Evolutionary conservation across 2,888 invertebrate species (phyloP), one percentile per base, ranked within the genome.

Genomic region (Dynastes maya): DNA sequence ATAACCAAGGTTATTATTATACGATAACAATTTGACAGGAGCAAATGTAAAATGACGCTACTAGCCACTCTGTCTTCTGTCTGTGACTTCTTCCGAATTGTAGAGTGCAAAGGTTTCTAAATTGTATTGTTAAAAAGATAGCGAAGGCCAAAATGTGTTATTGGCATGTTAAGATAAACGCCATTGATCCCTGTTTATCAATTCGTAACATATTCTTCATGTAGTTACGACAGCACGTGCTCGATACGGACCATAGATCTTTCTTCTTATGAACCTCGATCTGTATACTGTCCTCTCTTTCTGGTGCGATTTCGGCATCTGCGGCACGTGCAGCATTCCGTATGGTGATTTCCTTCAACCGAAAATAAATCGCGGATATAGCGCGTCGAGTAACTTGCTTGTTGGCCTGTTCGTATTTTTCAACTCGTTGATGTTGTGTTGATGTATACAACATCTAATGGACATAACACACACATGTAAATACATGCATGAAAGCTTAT

Each of bases 281-380:
- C n/a, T 2, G 22, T 45, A 45, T 67, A 2, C 1, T 51, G 22
- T 51, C 51, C 22, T 22, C 45, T 45, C 45, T 45, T 45, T 45
- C 45, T 45, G 45, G 45, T 45, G 51, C 51, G 68, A 68, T 51
- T 49, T 68, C 51, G 68, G 72, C 72, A 74, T 74, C 58, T 74
- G 61, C 8, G 58, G 65, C 78, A 72, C 78, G 76, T 72, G 78
- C 71, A 72, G 71, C 45, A 78, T 78, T 72, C 63, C 68, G 67
- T 37, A 6, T 65, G 16, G 55, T 68, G 65, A 65, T 72, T 78
- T 76, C 78, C 72, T 68, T 63, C 45, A 61, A 72, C 51, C 49
- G 65, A 80, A 82, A 76, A 81, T 83, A 82, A 80, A 80, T 76
- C 72, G 65, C 81, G 81, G 83, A 83, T 82, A 79, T 82, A 29